phyloP scores from a whole-genome alignment of 2,888 invertebrate species.

The Drosophila putrida region DNA sequence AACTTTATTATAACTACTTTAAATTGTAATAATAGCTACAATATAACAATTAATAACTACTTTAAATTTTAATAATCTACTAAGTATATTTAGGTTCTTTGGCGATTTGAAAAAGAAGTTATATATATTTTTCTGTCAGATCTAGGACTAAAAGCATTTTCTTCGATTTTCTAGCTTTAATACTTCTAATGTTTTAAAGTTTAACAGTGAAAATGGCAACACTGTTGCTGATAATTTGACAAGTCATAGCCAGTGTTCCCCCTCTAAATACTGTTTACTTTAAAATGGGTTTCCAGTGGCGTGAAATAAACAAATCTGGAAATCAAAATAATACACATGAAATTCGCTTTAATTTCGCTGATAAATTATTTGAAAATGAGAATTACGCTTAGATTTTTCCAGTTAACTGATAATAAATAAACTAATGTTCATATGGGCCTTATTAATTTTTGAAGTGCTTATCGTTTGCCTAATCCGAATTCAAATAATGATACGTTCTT shows the following conservation, averaged over 20 bases:
- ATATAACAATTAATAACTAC: too few relatives aligned
- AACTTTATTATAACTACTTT: too few relatives aligned
- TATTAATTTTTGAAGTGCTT: not conserved
- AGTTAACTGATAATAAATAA: constrained; percentile 33
- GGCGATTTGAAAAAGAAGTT: too few relatives aligned
- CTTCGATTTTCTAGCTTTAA: too few relatives aligned
- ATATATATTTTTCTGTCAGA: too few relatives aligned
- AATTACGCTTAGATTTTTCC: constrained; percentile 32
- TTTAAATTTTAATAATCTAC: too few relatives aligned
- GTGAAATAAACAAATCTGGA: constrained; percentile 44
- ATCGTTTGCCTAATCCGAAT: not conserved
- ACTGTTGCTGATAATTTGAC: constrained; percentile 42
- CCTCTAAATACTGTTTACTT: constrained; percentile 40
- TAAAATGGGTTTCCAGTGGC: constrained; percentile 37
- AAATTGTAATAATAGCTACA: too few relatives aligned
- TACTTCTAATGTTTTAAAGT: too few relatives aligned
- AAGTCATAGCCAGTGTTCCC: constrained; percentile 28
- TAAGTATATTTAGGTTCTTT: too few relatives aligned
- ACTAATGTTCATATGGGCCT: not conserved
- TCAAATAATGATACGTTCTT: constrained; percentile 15
- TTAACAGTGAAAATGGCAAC: too few relatives aligned
- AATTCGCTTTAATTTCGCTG: constrained; percentile 50
- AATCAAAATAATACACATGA: constrained; percentile 31
- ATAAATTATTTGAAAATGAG: constrained; percentile 36
- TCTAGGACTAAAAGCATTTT: too few relatives aligned